Evolutionary conservation across 1,140 invertebrate genomes (phyloP), one percentile per base, ranked within the genome.

Genomic region (Drosophila tropicalis): DNA sequence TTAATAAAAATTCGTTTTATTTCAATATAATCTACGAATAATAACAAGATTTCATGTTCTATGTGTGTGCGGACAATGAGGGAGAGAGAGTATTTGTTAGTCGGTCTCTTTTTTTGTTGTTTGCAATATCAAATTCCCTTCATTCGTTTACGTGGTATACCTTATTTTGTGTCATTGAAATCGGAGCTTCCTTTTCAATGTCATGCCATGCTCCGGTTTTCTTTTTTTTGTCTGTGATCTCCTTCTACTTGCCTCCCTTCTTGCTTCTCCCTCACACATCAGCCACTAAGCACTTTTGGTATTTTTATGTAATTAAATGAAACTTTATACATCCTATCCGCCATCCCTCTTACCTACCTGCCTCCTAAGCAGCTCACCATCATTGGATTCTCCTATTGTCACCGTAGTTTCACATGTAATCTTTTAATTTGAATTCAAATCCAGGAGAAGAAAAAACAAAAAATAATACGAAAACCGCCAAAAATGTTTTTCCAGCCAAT

Each of bases 151-250:
- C 61, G 39, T 47, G 41, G 62, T 63, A 22, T 67, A 65, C 63
- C 61, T 61, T 82, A 72, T 69, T 87, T 86, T 67, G 44, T 85
- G 41, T 62, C 67, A 68, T 61, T 84, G 83, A 87, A 87, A 87
- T 84, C 73, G 64, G 84, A 87, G 84, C 80, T 89, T 87, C 84
- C 84, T 87, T 76, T 89, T 84, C 83, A 87, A 87, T 87, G 83
- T 66, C 84, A 70, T 56, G 39, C 22, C 57, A 36, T n/a, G 41
- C 54, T 36, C 39, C 44, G 17, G 39, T 36, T 56, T 32, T 29
- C 5, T 29, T 29, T 6, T 29, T 29, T 29, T 29, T 29, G 5
- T 29, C 55, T 15, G 15, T 17, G 9, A 2, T 47, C 44, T 47
- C 44, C 17, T 51, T 22, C 44, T 19, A 51, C 44, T 51, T 22